phyloP scores from a whole-genome alignment of 1,140 invertebrate species.

The Whitmania pigra region DNA sequence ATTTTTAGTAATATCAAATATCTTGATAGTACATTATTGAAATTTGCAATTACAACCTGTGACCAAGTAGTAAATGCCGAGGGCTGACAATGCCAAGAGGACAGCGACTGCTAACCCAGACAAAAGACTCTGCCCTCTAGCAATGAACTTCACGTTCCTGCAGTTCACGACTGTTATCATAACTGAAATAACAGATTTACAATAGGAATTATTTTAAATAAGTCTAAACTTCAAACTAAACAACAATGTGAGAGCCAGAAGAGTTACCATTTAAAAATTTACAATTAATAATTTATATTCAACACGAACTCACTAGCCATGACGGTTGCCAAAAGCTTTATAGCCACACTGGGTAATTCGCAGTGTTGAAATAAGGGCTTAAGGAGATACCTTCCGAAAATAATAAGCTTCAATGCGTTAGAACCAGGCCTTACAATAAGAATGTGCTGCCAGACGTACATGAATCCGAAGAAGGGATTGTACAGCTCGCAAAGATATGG shows the following conservation, averaged over 20 bases:
- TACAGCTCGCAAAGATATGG: slow-evolving; percentile 23
- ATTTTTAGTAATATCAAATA: too few relatives aligned
- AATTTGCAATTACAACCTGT: not conserved
- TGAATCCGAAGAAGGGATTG: slow-evolving; percentile 25
- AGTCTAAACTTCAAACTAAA: not conserved
- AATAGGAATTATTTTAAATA: not conserved
- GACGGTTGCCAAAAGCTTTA: slow-evolving; percentile 8
- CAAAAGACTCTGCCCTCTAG: slow-evolving; percentile 16
- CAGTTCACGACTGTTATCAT: slow-evolving; percentile 1
- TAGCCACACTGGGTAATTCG: slow-evolving; percentile 20
- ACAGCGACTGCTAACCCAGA: not conserved
- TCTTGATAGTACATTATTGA: too few relatives aligned
- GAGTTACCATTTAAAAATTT: too few relatives aligned
- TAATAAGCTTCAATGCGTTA: slow-evolving; percentile 43
- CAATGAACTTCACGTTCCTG: slow-evolving; percentile 13
- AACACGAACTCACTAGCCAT: slow-evolving; percentile 1
- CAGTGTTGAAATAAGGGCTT: slow-evolving; percentile 37
- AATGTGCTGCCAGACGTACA: slow-evolving; percentile 23
- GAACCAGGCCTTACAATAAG: slow-evolving; percentile 58
- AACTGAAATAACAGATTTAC: slow-evolving; percentile 1
- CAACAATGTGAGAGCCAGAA: not conserved
- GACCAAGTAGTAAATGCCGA: not conserved
- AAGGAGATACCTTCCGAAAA: slow-evolving; percentile 39
- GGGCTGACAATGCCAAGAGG: not conserved
- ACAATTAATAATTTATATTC: too few relatives aligned